phyloP scores from a whole-genome alignment of 2,113 vertebrate species.

The Rhynchopsitta pachyrhyncha region DNA sequence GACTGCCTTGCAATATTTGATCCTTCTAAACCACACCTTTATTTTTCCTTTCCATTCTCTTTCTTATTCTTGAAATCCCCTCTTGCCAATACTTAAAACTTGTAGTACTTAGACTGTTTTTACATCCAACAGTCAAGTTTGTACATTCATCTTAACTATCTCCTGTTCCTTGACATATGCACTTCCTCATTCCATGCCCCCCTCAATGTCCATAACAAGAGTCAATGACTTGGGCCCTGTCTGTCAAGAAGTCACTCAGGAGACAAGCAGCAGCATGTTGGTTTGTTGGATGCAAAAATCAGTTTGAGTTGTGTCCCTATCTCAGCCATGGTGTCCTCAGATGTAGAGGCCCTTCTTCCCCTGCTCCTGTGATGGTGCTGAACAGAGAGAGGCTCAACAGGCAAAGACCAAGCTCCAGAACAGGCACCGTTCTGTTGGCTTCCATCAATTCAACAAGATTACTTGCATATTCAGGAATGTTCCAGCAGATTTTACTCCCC shows the following conservation, averaged over 20 bases:
- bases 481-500: background rate
- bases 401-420: background rate
- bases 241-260: background rate
- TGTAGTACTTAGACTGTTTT: background rate
- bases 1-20: background rate
- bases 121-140: background rate
- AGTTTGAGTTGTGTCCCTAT: background rate
- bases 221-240: background rate
- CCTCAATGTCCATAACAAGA: background rate
- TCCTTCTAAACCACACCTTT: background rate
- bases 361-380: background rate
- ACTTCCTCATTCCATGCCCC: background rate
- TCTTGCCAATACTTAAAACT: background rate
- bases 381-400: background rate
- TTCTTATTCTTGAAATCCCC: background rate
- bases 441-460: accelerated
- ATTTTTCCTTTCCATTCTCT: background rate
- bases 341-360: background rate
- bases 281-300: background rate
- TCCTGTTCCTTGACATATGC: background rate
- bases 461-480: background rate
- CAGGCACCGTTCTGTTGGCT: background rate
- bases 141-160: background rate
- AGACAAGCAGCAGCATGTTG: background rate
- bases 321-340: background rate